Evolutionary conservation across 2,888 invertebrate species (phyloP).

Genomic region (Scaptomyza tumidula): DNA sequence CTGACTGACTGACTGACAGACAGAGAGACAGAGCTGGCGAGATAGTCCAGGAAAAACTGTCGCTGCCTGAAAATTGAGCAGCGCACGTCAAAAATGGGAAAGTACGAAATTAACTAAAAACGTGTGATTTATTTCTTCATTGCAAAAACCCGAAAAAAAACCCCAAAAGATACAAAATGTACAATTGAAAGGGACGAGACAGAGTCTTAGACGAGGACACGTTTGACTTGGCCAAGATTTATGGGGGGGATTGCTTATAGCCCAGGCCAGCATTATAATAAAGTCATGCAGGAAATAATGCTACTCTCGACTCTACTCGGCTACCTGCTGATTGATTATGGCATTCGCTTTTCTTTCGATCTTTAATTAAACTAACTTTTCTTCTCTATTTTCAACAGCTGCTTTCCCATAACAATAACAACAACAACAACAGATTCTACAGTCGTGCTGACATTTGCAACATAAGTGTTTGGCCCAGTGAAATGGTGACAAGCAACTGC

Average conservation of each 20-base stretch:
- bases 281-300: slow-evolving; percentile 51
- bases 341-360: slow-evolving; percentile 28
- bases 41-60: slow-evolving; percentile 67
- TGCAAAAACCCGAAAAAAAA: slow-evolving; percentile 25
- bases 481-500: slow-evolving; percentile 37
- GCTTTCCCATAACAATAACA: slow-evolving; percentile 40
- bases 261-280: slow-evolving; percentile 27
- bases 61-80: slow-evolving; percentile 56
- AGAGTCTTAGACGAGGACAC: slow-evolving; percentile 29
- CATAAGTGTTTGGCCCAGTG: slow-evolving; percentile 70
- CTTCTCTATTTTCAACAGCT: slow-evolving; percentile 41
- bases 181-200: slow-evolving; percentile 67
- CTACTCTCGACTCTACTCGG: not conserved
- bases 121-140: slow-evolving; percentile 80
- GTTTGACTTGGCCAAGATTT: slow-evolving; percentile 56
- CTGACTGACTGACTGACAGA: slow-evolving; percentile 26
- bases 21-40: slow-evolving; percentile 16
- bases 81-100: slow-evolving; percentile 78
- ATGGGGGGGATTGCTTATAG: slow-evolving; percentile 37
- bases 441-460: slow-evolving; percentile 81
- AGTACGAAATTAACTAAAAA: slow-evolving; percentile 76
- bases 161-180: slow-evolving; percentile 26
- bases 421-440: slow-evolving; percentile 53
- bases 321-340: slow-evolving; percentile 56
- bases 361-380: slow-evolving; percentile 49